Conservation (phyloP, 2,113 vertebrate genomes). For the Heliornis fulica region DNA sequence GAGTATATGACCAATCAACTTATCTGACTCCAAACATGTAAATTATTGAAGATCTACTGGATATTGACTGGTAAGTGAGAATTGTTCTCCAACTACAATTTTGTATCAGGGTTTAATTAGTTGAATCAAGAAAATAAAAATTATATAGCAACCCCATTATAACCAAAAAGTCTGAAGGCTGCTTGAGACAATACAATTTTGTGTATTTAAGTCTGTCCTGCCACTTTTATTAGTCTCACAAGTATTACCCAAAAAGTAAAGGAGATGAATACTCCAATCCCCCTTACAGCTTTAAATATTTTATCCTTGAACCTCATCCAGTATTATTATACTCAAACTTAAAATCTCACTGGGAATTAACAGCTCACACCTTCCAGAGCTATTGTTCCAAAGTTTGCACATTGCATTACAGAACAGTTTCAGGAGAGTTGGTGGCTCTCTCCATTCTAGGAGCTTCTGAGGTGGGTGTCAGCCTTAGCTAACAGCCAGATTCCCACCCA, state of each 20-base stretch:
- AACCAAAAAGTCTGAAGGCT: not conserved
- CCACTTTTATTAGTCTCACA: not conserved
- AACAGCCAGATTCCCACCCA: not conserved
- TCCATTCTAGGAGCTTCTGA: not conserved
- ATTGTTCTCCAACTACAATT: not conserved
- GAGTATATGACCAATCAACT: not conserved
- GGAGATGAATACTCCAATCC: not conserved
- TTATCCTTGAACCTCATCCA: not conserved
- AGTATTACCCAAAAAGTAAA: not conserved
- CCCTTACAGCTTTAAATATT: not conserved
- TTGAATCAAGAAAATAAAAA: not conserved
- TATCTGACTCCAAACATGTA: not conserved
- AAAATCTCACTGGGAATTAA: not conserved
- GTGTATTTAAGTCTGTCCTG: not conserved
- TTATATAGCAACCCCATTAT: not conserved
- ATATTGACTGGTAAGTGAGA: not conserved
- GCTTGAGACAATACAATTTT: not conserved
- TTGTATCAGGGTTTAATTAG: not conserved
- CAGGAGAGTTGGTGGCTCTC: fast-evolving
- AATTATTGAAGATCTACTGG: not conserved
- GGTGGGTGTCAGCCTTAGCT: not conserved
- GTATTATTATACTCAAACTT: not conserved
- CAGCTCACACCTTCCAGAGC: not conserved
- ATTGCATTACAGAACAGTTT: not conserved
- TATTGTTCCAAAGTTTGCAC: not conserved